phyloP scores from a whole-genome alignment of 64 coral and sea anemone species.

The Pachyseris speciosa region DNA sequence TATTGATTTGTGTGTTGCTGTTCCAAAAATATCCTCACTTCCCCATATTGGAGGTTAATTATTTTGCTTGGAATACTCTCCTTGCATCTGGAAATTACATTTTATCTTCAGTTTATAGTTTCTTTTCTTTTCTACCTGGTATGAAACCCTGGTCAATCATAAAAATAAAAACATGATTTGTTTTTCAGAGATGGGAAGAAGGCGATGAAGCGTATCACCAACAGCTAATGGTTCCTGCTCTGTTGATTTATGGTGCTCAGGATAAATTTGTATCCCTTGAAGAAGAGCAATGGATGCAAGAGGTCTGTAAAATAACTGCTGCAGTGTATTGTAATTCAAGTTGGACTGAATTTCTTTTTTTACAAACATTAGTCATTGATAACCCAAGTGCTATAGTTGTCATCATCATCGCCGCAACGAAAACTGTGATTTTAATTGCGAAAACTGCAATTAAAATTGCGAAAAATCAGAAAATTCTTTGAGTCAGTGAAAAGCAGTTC shows the following conservation, averaged over 20 bases:
- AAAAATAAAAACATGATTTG: not conserved
- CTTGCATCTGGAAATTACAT: no score
- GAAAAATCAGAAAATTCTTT: no score
- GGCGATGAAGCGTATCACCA: conserved; percentile 86
- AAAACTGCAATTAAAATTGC: no score
- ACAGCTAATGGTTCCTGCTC: conserved; percentile 89
- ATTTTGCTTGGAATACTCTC: no score
- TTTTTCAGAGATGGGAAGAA: conserved; percentile 73
- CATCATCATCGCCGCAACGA: not conserved
- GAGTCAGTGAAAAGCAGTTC: no score
- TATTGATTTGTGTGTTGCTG: no score
- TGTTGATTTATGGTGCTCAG: conserved; percentile 96
- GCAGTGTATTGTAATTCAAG: not conserved
- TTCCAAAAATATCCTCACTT: no score
- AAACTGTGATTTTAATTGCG: no score
- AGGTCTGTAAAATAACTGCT: conserved; percentile 71
- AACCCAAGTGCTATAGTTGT: not conserved
- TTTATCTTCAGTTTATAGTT: no score
- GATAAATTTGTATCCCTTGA: conserved; percentile 95
- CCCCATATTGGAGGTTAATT: no score
- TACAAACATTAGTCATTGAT: not conserved
- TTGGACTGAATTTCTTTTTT: not conserved
- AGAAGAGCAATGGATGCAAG: conserved; percentile 93
- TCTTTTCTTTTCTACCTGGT: no score
- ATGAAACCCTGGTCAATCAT: not conserved